Percentiles rank a stretch among this genome's conserved stretches.
Evolutionary conservation across 2,797 vertebrate species (phyloP).

Genomic region (Cryptoprocta ferox): DNA sequence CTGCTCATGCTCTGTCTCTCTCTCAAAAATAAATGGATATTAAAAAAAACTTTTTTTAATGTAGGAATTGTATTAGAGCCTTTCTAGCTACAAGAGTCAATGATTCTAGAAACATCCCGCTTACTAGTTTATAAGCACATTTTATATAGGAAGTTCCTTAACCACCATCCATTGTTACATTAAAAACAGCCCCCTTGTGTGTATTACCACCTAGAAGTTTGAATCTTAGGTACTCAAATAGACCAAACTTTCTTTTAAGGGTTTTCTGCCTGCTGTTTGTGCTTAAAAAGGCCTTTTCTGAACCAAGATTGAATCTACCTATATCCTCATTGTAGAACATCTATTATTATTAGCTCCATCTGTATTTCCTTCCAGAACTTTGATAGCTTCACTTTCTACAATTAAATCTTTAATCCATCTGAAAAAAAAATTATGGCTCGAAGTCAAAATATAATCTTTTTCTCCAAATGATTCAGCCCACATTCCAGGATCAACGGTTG

Average conservation of each 20-base stretch:
- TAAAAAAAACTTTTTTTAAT: too few species aligned
- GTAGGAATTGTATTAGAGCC: neutral
- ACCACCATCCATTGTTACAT: neutral
- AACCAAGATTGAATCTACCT: neutral
- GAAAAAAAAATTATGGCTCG: neutral
- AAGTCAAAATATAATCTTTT: neutral
- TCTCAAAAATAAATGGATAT: too few species aligned
- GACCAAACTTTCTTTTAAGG: neutral
- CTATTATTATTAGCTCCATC: neutral
- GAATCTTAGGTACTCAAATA: neutral
- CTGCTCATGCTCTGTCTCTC: too few species aligned
- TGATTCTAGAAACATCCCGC: neutral
- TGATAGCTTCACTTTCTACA: slow-evolving; percentile 19
- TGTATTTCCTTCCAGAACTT: slow-evolving; percentile 10
- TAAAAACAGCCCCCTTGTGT: neutral
- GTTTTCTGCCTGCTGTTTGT: neutral
- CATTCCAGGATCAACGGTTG: neutral
- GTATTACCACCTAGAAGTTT: neutral
- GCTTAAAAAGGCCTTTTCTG: neutral
- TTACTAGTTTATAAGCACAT: neutral
- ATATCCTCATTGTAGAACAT: slow-evolving; percentile 13
- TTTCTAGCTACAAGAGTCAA: neutral
- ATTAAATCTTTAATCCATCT: slow-evolving; percentile 5
- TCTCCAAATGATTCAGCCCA: neutral
- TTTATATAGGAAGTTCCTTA: neutral